Evolutionary conservation across 2,888 invertebrate genomes (phyloP).

Genomic region (Polietes domitor): DNA sequence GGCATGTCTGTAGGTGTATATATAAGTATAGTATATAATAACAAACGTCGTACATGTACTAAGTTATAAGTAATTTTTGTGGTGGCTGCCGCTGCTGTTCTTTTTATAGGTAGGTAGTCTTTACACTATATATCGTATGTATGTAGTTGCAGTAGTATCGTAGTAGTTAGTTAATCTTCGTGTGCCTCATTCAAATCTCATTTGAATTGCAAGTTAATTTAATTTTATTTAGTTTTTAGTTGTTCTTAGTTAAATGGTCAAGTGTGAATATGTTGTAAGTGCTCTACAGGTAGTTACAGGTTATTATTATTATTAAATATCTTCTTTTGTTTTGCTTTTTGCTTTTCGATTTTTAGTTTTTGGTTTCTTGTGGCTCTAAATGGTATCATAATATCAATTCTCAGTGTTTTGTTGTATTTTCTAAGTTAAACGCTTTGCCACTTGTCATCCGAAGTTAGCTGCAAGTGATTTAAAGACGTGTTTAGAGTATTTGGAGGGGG

Average conservation of each 20-base stretch:
- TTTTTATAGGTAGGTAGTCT: slow-evolving; percentile 33
- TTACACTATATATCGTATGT: too few relatives aligned
- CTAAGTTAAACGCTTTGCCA: neutral
- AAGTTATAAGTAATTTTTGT: slow-evolving; percentile 20
- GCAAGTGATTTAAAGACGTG: neutral
- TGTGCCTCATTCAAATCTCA: neutral
- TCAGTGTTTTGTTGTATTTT: slow-evolving; percentile 56
- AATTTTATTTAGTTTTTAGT: neutral
- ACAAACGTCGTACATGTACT: slow-evolving; percentile 50
- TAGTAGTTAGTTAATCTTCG: neutral
- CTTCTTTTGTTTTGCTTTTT: neutral
- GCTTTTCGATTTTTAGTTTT: neutral
- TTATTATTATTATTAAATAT: neutral
- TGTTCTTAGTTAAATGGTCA: slow-evolving; percentile 36
- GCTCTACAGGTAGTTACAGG: slow-evolving; percentile 28
- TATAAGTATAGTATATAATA: slow-evolving; percentile 34
- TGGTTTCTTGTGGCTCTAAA: slow-evolving; percentile 28
- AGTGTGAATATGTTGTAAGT: slow-evolving; percentile 22
- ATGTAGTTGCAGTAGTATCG: slow-evolving; percentile 22
- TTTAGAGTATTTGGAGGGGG: neutral
- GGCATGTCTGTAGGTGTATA: slow-evolving; percentile 27
- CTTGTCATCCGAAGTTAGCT: slow-evolving; percentile 5
- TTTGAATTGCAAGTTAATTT: slow-evolving; percentile 20
- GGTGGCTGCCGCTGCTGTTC: slow-evolving; percentile 14
- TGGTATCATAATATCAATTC: slow-evolving; percentile 54